Base-by-base conservation (phyloP, 2,113 vertebrate genomes). In the Periophthalmodon schlosseri region DNA sequence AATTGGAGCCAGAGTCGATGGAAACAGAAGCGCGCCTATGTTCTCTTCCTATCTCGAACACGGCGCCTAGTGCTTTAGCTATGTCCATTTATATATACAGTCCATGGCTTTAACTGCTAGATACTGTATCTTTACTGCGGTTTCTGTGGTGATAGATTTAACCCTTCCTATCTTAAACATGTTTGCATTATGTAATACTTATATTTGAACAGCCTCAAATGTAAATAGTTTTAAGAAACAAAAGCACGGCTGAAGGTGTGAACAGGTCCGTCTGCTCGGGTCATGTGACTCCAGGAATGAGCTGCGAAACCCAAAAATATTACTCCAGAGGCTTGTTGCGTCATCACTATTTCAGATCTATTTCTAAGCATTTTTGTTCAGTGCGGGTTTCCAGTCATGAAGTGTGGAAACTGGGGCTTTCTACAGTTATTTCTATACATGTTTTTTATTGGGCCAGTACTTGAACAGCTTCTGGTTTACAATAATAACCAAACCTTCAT, bases 271-370 rank as follows among this genome's bases (percentile, higher is more conserved):
- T 68, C 75, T 70, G 34, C 74, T 69, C 23, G 28, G 23, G 47
- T 44, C 39, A 44, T 69, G 66, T 58, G 7, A 15, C 71, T 49
- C 57, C 50, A 75, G 20, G 15, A 79, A 69, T 49, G 65, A 86
- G 83, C 78, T 68, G 72, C 76, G 73, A 39, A 39, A 56, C 20
- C 56, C 34, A 57, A n/a, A 56, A 73, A 76, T 50, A 52, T 89
- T 77, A 58, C 54, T 86, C 76, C 76, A 39, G 60, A 66, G 52
- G 44, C 57, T 72, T 50, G 56, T 10, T 14, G 33, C 44, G 23
- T 69, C 66, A 44, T 68, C 52, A n/a, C 78, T 79, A 68, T 46
- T 56, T 47, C 70, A 6, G 4, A 8, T n/a, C 67, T 84, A 83
- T 86, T 75, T 86, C 76, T 70, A 79, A 73, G 39, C 11, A 15